Percentiles rank a stretch among this genome's conserved stretches.
These are phyloP conservation scores for Spinibarbus caldwelli DNA, from an alignment of 2,797 vertebrate species.

Conservation along the genomic window DNA sequence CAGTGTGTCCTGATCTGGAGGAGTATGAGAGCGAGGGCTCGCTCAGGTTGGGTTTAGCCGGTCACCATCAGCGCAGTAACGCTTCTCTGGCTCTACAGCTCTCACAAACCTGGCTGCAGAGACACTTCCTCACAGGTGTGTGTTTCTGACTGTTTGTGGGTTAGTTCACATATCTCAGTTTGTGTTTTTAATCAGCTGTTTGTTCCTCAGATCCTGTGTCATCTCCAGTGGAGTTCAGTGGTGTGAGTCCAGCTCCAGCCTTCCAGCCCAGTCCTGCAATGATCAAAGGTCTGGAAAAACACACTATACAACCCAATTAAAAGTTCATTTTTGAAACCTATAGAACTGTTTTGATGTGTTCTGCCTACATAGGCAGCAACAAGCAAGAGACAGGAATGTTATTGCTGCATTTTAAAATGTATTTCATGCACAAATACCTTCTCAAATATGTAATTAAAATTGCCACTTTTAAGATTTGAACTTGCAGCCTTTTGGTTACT, in stretches of 20 bases:
- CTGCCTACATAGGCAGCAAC: background rate
- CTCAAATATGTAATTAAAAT: no score
- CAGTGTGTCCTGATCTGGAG: conserved; percentile 86
- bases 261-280: conserved; percentile 65
- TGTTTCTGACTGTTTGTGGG: background rate
- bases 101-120: conserved; percentile 85
- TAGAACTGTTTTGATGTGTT: no score
- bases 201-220: background rate
- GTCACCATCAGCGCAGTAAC: conserved; percentile 87
- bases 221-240: conserved; percentile 13
- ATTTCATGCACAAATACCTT: background rate
- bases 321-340: background rate
- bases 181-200: background rate
- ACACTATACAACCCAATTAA: background rate
- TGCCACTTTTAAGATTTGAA: background rate
- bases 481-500: background rate
- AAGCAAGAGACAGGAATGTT: background rate
- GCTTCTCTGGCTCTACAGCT: conserved; percentile 92
- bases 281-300: conserved; percentile 56
- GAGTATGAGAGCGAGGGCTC: conserved; percentile 68
- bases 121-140: conserved; percentile 74
- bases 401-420: background rate
- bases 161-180: background rate
- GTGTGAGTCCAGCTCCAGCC: background rate
- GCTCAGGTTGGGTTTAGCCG: conserved; percentile 85